A percentile compares a stretch with the other conserved stretches of the same genome.
phyloP scores from a whole-genome alignment of 1,140 invertebrate species.

The Protaetia brevitarsis region DNA sequence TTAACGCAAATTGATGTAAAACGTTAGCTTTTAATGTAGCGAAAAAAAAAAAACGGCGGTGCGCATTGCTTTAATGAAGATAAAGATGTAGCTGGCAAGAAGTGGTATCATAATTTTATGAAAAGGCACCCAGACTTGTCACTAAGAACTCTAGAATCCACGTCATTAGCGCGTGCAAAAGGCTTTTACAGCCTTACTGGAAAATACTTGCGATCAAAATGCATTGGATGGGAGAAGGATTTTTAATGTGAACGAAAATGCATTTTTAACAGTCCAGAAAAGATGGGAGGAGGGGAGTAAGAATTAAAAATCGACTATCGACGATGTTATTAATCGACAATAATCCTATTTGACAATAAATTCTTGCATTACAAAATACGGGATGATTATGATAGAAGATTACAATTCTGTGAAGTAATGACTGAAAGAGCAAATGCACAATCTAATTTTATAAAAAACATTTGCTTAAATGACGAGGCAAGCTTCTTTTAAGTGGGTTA shows the following conservation, averaged over 20 bases:
- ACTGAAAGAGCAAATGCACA: too few relatives aligned
- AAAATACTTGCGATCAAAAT: constrained; percentile 3
- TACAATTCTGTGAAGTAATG: too few relatives aligned
- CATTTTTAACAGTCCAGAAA: constrained; percentile 21
- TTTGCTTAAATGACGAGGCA: too few relatives aligned
- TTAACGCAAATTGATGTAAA: not conserved
- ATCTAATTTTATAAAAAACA: too few relatives aligned
- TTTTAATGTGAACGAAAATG: constrained; percentile 22
- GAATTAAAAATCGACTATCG: too few relatives aligned
- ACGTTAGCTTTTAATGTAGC: not conserved
- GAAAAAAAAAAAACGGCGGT: not conserved
- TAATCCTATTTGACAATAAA: too few relatives aligned
- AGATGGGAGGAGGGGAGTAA: constrained; percentile 23
- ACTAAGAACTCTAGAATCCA: constrained; percentile 17
- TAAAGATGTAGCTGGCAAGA: not conserved
- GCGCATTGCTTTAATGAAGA: not conserved
- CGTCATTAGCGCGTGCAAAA: constrained; percentile 21
- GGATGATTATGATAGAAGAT: too few relatives aligned
- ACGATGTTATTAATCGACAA: too few relatives aligned
- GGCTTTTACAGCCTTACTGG: constrained; percentile 20
- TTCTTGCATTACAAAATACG: too few relatives aligned
- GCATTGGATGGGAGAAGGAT: constrained; percentile 24
- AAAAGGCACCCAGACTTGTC: constrained; percentile 20
- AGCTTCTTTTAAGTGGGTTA: too few relatives aligned
- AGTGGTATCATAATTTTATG: constrained; percentile 26